Base-by-base conservation (phyloP, 2,888 invertebrate genomes). In the Netelia virgata region DNA sequence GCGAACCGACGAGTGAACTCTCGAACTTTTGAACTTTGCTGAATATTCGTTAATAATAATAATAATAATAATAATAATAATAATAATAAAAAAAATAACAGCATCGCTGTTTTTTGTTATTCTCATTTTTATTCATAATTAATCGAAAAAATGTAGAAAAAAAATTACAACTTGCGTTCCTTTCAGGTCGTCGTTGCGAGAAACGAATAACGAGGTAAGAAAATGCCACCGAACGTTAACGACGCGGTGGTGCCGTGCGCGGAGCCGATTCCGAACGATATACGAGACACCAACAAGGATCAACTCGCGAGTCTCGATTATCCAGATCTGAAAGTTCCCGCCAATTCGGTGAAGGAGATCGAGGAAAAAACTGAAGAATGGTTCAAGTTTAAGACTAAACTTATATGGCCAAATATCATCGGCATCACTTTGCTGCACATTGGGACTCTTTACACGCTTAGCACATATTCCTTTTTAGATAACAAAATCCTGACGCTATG, bases 361-460 rank as follows among this genome's bases (percentile, higher is more conserved):
- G 20, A 81, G 23, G 18, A 36, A 9, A 18, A 36, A 1, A 10
- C 20, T 6, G 20, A 64, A 0, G 59, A 53, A 57, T 77, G 69
- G 81, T 89, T 90, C 80, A 75, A 95, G 3, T 96, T 96, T 82
- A 89, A 95, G 59, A 95, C 96, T 0, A 94, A 95, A 0, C 93
- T 96, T 6, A 95, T 95, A 87, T 96, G 96, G 96, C 92, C 91
- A 28, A 96, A 95, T 88, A 93, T 95, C n/a, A 93, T 95, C 63
- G 89, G 92, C 43, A 95, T 96, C 59, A 90, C 92, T 5, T 10
- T 94, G 3, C 91, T 95, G 61, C 95, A 96, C 86, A 9, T 95
- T 0, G 84, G 94, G 0, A 92, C 93, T 1, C 0, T 94, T 0
- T 87, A 94, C 75, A 94, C 92, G 82, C 83, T 94, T 0, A 0